Evolutionary conservation across 2,888 invertebrate species (phyloP).

Genomic region (Crepidodera aurea): DNA sequence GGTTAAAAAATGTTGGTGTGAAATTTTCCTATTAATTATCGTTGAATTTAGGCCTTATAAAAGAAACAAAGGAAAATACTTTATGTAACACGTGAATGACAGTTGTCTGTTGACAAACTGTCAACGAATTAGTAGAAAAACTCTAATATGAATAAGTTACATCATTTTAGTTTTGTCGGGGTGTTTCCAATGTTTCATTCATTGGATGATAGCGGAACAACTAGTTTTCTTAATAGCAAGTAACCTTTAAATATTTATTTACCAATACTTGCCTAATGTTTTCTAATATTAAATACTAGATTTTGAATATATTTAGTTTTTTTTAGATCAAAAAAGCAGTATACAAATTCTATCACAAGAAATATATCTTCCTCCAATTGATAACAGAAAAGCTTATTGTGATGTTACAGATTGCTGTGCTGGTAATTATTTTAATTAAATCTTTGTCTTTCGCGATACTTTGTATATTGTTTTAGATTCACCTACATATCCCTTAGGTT

Average conservation of each 20-base stretch:
- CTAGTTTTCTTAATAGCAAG: conserved; percentile 31
- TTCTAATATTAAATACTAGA: no score
- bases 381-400: conserved; percentile 34
- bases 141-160: conserved; percentile 33
- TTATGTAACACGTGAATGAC: no score
- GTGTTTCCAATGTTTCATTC: conserved; percentile 37
- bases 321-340: conserved; percentile 27
- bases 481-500: no score
- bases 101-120: neutral
- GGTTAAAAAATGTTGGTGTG: no score
- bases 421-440: conserved; percentile 20
- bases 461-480: no score
- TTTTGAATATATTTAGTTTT: no score
- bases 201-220: conserved; percentile 26
- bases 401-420: conserved; percentile 30
- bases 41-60: no score
- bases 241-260: no score
- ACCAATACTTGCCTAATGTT: no score
- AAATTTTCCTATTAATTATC: no score
- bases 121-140: neutral
- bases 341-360: conserved; percentile 34
- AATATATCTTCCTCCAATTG: conserved; percentile 35
- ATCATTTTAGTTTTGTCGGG: conserved; percentile 36
- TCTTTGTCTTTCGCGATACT: no score
- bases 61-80: no score